Percentiles rank a stretch among this genome's conserved stretches.
Evolutionary conservation across 1,140 invertebrate genomes (phyloP).

Genomic region (Apolygus lucorum): DNA sequence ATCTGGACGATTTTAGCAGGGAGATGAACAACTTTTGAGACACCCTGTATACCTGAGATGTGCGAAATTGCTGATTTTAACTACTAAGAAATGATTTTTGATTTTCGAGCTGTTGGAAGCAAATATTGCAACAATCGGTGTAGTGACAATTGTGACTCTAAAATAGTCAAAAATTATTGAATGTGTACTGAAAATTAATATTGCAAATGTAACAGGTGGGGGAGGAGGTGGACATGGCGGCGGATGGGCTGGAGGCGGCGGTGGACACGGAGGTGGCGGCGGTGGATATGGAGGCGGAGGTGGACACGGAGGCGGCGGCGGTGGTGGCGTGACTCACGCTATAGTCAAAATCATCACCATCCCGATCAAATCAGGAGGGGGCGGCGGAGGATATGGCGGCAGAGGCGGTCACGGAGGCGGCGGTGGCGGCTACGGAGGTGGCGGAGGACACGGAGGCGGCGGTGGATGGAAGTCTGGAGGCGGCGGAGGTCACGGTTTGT

Average conservation of each 20-base stretch:
- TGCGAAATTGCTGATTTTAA: neutral
- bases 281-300: slow-evolving; percentile 7
- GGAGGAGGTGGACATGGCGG: slow-evolving; percentile 17
- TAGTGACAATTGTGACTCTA: neutral
- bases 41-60: too few species aligned
- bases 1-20: too few species aligned
- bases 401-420: neutral
- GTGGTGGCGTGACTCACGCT: slow-evolving; percentile 4
- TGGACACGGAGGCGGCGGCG: neutral
- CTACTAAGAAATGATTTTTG: too few species aligned
- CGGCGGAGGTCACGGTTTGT: neutral
- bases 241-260: neutral
- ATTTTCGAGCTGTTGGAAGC: neutral
- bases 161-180: neutral
- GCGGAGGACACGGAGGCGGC: neutral
- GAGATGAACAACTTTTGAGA: too few species aligned
- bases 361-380: slow-evolving; percentile 4
- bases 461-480: neutral
- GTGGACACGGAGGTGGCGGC: neutral
- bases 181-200: neutral
- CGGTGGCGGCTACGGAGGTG: neutral
- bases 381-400: neutral
- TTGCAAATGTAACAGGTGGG: slow-evolving; percentile 6
- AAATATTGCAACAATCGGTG: neutral
- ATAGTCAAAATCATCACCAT: slow-evolving; percentile 20